Percentiles rank a stretch among this genome's conserved stretches.
These are phyloP conservation scores for Graphium colonna DNA, from an alignment of 2,888 invertebrate species.

Conservation along the genomic window DNA sequence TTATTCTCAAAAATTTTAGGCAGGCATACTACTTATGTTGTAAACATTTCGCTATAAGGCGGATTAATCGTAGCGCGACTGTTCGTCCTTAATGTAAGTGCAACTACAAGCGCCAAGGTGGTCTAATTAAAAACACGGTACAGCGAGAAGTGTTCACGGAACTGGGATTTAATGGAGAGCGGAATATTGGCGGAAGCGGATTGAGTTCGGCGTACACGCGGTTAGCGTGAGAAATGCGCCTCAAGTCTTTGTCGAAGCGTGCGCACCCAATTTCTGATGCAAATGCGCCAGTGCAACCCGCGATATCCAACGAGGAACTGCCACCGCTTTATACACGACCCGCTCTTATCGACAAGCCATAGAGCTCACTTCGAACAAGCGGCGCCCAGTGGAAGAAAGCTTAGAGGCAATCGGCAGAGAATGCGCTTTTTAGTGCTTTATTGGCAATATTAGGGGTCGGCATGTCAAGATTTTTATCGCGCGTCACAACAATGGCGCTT, in stretches of 20 bases:
- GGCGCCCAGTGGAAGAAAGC: neutral
- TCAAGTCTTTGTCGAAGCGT: slow-evolving; percentile 61
- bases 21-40: too few species aligned
- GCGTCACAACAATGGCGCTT: slow-evolving; percentile 66
- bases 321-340: slow-evolving; percentile 48
- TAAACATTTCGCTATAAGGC: too few species aligned
- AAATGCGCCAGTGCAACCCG: slow-evolving; percentile 59
- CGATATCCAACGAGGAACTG: slow-evolving; percentile 36
- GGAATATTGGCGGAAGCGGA: slow-evolving; percentile 12
- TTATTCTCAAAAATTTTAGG: too few species aligned
- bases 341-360: slow-evolving; percentile 59
- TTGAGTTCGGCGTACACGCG: slow-evolving; percentile 33
- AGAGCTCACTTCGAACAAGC: slow-evolving; percentile 37
- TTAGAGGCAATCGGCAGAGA: slow-evolving; percentile 48
- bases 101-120: slow-evolving; percentile 7
- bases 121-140: slow-evolving; percentile 25
- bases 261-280: slow-evolving; percentile 75
- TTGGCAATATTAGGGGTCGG: slow-evolving; percentile 62
- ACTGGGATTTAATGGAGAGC: neutral
- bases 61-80: too few species aligned
- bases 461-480: slow-evolving; percentile 57
- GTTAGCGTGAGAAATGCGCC: slow-evolving; percentile 71
- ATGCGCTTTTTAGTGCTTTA: slow-evolving; percentile 62
- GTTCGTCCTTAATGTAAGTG: too few species aligned
- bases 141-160: neutral